Conservation (phyloP, 2,888 invertebrate genomes). For the Epiperipatus broadwayi region DNA sequence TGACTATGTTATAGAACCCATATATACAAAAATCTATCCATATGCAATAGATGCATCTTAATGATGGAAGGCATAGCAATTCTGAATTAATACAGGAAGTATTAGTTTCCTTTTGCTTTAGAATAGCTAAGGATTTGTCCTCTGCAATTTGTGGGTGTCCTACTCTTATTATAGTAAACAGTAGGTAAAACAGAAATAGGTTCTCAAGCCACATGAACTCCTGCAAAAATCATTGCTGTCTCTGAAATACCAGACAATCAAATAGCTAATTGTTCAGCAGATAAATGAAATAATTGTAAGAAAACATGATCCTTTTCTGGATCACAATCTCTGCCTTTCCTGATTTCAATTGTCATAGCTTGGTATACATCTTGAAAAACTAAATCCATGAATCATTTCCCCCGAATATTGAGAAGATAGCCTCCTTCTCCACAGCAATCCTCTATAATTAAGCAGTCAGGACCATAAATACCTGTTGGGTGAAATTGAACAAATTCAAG, state of each 20-base stretch:
- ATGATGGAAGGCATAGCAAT: too few relatives aligned
- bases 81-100: too few relatives aligned
- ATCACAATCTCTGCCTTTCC: conserved; percentile 17
- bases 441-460: conserved; percentile 19
- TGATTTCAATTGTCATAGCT: conserved; percentile 18
- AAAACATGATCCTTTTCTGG: conserved; percentile 17
- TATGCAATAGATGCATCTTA: too few relatives aligned
- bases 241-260: conserved; percentile 18
- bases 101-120: too few relatives aligned
- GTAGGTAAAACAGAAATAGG: conserved; percentile 20
- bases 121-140: too few relatives aligned
- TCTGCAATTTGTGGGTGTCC: conserved; percentile 18
- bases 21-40: too few relatives aligned
- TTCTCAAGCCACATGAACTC: conserved; percentile 17
- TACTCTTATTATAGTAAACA: conserved; percentile 19
- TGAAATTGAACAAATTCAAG: conserved; percentile 19
- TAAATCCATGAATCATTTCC: conserved; percentile 19
- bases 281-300: conserved; percentile 17
- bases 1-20: too few relatives aligned
- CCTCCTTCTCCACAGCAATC: conserved; percentile 19
- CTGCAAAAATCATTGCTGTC: conserved; percentile 16
- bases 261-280: conserved; percentile 15
- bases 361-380: conserved; percentile 17
- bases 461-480: conserved; percentile 19
- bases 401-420: conserved; percentile 16